phyloP scores from a whole-genome alignment of 2,797 vertebrate genomes.

The Odontamblyopus lacepedii region DNA sequence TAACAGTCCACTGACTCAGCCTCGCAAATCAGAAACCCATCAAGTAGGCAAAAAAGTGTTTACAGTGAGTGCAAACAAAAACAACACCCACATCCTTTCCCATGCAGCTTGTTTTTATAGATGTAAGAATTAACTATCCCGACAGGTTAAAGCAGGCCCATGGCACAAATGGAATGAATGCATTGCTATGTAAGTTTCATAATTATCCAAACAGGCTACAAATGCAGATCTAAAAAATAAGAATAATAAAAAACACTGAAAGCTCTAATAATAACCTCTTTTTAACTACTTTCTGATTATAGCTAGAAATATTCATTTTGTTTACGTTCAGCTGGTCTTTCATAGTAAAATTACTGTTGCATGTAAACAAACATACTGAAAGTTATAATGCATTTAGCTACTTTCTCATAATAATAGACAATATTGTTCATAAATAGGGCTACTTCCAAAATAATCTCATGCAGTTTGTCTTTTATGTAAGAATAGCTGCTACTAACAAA shows the following conservation, averaged over 20 bases:
- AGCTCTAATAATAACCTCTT: no score
- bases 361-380: no score
- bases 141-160: not conserved
- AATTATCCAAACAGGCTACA: not conserved
- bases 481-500: no score
- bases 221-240: not conserved
- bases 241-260: not conserved
- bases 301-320: no score
- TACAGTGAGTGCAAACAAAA: not conserved
- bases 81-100: not conserved
- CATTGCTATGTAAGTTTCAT: not conserved
- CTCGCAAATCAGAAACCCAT: constrained; percentile 2
- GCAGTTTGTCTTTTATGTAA: no score
- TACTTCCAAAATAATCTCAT: no score
- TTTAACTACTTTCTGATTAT: no score
- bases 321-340: no score
- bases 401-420: no score
- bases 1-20: constrained; percentile 10
- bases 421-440: no score
- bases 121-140: not conserved
- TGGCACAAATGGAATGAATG: not conserved
- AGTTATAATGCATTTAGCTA: no score
- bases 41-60: not conserved
- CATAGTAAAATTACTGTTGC: no score
- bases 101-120: not conserved